Evolutionary conservation across 2,888 invertebrate genomes (phyloP).

Genomic region (Metalampra italica): DNA sequence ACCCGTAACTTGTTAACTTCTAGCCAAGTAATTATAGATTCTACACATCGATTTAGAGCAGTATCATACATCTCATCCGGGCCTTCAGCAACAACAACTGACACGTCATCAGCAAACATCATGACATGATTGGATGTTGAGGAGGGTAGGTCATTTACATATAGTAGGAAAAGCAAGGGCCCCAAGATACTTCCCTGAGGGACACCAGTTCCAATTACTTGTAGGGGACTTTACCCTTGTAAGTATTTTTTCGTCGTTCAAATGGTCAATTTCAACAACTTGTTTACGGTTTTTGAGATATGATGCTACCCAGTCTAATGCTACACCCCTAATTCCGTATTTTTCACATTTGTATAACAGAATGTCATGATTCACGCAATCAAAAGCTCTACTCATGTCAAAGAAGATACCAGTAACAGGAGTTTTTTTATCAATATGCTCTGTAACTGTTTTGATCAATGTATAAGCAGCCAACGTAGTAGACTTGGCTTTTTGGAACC

Average conservation of each 20-base stretch:
- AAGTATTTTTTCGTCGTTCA: neutral
- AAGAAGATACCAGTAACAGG: neutral
- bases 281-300: conserved; percentile 9
- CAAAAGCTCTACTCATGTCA: neutral
- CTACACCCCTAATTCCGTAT: conserved; percentile 2
- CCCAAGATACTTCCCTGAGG: conserved; percentile 11
- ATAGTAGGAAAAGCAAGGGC: conserved; percentile 8
- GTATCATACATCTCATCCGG: too few species aligned
- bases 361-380: neutral
- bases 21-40: too few species aligned
- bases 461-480: conserved; percentile 30
- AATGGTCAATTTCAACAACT: neutral
- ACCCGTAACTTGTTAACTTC: too few species aligned
- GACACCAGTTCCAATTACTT: neutral
- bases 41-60: too few species aligned
- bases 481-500: conserved; percentile 11
- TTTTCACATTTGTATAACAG: neutral
- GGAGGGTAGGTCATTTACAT: conserved; percentile 7
- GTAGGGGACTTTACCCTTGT: neutral
- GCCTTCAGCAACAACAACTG: too few species aligned
- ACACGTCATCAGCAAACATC: too few species aligned
- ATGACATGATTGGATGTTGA: too few species aligned
- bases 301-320: conserved; percentile 5
- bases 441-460: neutral
- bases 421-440: neutral